phyloP scores from a whole-genome alignment of 2,113 vertebrate species.

The Sinocyclocheilus grahami region DNA sequence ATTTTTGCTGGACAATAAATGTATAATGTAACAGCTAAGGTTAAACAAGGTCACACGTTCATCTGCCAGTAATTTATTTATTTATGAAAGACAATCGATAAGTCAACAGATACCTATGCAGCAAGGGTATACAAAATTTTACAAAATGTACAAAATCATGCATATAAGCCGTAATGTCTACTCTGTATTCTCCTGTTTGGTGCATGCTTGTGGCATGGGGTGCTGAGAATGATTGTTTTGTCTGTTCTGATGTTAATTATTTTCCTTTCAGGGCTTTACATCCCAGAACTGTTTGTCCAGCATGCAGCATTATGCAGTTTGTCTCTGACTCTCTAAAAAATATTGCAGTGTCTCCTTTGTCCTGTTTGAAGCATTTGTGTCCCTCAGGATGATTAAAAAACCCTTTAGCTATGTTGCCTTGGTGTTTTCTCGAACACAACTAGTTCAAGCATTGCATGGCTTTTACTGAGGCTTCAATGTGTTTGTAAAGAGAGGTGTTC shows the following conservation, averaged over 20 bases:
- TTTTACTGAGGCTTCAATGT: constrained; percentile 71
- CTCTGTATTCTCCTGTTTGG: constrained; percentile 61
- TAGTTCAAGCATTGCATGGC: constrained; percentile 76
- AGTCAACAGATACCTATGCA: neutral
- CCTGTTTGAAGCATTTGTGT: constrained; percentile 24
- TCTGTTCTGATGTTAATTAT: constrained; percentile 62
- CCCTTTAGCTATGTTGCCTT: constrained; percentile 41
- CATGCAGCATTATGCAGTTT: constrained; percentile 67
- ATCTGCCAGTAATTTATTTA: neutral
- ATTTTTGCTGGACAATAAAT: neutral
- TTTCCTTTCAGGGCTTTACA: constrained; percentile 66
- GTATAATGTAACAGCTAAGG: too few relatives aligned
- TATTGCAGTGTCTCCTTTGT: constrained; percentile 53
- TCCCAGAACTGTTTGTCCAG: constrained; percentile 67
- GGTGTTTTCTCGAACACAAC: constrained; percentile 46
- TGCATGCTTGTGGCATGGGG: constrained; percentile 79
- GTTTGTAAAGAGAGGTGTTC: constrained; percentile 92
- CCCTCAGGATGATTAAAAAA: constrained; percentile 37
- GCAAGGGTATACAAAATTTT: neutral
- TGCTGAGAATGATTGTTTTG: constrained; percentile 63
- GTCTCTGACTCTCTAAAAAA: constrained; percentile 54
- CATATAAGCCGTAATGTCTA: constrained; percentile 46
- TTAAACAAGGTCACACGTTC: neutral
- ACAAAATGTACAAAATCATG: neutral
- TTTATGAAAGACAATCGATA: neutral